A percentile compares a stretch with the other conserved stretches of the same genome.
Conservation (phyloP, 1,140 invertebrate genomes). For the Halotydeus destructor region DNA sequence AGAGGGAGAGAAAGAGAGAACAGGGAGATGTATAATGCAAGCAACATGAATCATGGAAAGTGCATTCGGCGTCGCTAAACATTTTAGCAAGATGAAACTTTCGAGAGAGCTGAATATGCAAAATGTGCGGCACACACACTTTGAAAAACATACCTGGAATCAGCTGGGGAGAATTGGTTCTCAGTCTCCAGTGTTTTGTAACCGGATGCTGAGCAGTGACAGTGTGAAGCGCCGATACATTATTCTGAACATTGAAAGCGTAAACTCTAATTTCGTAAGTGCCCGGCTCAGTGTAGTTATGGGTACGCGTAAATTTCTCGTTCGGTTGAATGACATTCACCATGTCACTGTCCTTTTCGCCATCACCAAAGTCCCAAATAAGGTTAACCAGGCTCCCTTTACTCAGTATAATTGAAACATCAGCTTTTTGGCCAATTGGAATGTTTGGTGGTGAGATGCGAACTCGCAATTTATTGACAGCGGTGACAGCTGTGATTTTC, state of each 20-base stretch:
- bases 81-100: no score
- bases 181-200: slow-evolving; percentile 16
- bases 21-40: no score
- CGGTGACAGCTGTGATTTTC: slow-evolving; percentile 15
- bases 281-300: slow-evolving; percentile 17
- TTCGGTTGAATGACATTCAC: slow-evolving; percentile 9
- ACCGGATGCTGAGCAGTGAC: slow-evolving; percentile 18
- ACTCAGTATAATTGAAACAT: slow-evolving; percentile 15
- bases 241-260: slow-evolving; percentile 18
- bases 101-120: no score
- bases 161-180: slow-evolving; percentile 16
- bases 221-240: slow-evolving; percentile 13
- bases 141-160: slow-evolving; percentile 15
- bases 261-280: slow-evolving; percentile 17
- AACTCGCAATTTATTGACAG: slow-evolving; percentile 16
- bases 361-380: slow-evolving; percentile 20
- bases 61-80: no score
- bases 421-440: slow-evolving; percentile 16
- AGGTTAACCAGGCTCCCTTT: slow-evolving; percentile 18
- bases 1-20: neutral
- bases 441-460: slow-evolving; percentile 16
- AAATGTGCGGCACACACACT: no score
- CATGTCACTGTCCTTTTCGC: slow-evolving; percentile 14
- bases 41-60: no score
- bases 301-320: slow-evolving; percentile 16